Evolutionary conservation across 2,113 vertebrate species (phyloP), one percentile per base, ranked within the genome.

Genomic region (Amblyopsis rosae): DNA sequence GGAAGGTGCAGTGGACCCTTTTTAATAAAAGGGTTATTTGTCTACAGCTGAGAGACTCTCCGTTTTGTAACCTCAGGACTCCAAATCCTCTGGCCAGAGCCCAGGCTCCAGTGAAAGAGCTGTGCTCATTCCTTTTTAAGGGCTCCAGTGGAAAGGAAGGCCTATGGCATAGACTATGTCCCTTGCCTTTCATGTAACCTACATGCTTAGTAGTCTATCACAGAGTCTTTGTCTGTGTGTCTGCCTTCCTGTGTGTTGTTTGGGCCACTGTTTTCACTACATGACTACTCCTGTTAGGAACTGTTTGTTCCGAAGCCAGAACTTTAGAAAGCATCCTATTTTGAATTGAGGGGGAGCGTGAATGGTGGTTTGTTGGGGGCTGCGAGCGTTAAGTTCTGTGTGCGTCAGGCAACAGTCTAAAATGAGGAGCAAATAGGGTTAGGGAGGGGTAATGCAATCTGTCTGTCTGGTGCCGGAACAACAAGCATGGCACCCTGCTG

Each of bases 41-140:
- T 88, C 68, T 76, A 72, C 76, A 72, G 71, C 56, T 11, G 26
- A 33, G 56, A 58, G 54, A 26, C 75, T 86, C 87, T 87, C 80
- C 75, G 80, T 88, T 89, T 85, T 86, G 85, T 85, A 83, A 89
- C 83, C 86, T 80, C 84, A 87, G 84, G 86, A 86, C 81, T 82
- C 80, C 58, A 67, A 72, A 84, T 79, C 69, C 53, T 69, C 82
- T 88, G 88, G 87, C 86, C 63, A 1, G 17, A 56, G 63, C 70
- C 85, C 87, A 87, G 73, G 33, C 46, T 51, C 64, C 71, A 88
- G 74, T 81, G 84, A 87, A 88, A 87, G 73, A 67, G 72, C 79
- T 60, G 46, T 45, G 57, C 77, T 82, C 64, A 73, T 60, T 72
- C 70, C 70, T 56, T 56, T 19, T 77, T 62, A 81, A 71, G 68